Evolutionary conservation across 2,113 vertebrate genomes (phyloP).

Genomic region (Labrus mixtus): DNA sequence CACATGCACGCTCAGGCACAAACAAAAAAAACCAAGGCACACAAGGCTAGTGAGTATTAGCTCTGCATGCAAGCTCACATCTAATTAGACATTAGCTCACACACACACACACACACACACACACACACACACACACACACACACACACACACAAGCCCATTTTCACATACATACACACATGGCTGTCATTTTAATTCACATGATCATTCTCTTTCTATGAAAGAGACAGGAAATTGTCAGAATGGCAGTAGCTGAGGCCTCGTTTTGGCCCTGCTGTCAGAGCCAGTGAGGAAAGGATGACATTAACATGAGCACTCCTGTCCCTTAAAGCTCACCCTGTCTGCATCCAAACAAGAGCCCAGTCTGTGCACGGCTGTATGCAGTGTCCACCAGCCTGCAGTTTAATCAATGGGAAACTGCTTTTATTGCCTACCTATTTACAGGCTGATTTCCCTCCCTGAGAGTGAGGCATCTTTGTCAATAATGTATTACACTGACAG

Average conservation of each 20-base stretch:
- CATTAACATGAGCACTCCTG: slow-evolving; percentile 66
- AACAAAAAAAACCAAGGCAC: slow-evolving; percentile 27
- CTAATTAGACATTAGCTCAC: slow-evolving; percentile 21
- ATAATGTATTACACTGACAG: slow-evolving; percentile 48
- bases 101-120: slow-evolving; percentile 26
- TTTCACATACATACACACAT: slow-evolving; percentile 29
- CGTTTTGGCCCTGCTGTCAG: slow-evolving; percentile 70
- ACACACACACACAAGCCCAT: slow-evolving; percentile 26
- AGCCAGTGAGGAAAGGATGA: slow-evolving; percentile 64
- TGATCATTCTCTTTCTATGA: slow-evolving; percentile 48
- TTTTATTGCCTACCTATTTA: slow-evolving; percentile 60
- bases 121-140: too few species aligned
- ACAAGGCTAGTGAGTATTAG: not conserved
- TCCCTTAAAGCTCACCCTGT: slow-evolving; percentile 61
- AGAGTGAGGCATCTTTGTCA: slow-evolving; percentile 50
- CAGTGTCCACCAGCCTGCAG: slow-evolving; percentile 38
- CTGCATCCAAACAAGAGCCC: slow-evolving; percentile 45
- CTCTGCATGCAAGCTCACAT: slow-evolving; percentile 32
- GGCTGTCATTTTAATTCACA: slow-evolving; percentile 62
- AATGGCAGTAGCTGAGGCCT: slow-evolving; percentile 63
- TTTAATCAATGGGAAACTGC: slow-evolving; percentile 57
- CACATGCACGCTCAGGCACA: slow-evolving; percentile 23
- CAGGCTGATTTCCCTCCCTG: slow-evolving; percentile 26
- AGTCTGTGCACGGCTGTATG: slow-evolving; percentile 19
- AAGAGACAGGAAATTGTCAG: slow-evolving; percentile 69